These are phyloP conservation scores for Pyrocephalus nanus DNA, from an alignment of 2,797 vertebrate species.

Conservation along the genomic window DNA sequence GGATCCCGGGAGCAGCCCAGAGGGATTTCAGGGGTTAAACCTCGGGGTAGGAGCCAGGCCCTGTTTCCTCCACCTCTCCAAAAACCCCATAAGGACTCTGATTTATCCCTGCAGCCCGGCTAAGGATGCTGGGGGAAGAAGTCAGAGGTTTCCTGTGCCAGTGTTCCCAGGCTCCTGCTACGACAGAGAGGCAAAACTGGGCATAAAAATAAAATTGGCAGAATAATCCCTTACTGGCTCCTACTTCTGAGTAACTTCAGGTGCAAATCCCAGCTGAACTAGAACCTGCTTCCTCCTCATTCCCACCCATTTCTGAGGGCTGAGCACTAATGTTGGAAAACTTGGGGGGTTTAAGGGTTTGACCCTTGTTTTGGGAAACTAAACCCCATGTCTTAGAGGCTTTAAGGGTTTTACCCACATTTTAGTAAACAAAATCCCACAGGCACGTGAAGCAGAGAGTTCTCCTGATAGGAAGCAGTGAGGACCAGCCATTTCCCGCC, in stretches of 20 bases:
- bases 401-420: background rate
- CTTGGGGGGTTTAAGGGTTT: background rate
- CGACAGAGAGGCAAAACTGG: accelerated
- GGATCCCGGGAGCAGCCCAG: background rate
- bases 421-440: accelerated
- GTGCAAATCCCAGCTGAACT: background rate
- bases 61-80: background rate
- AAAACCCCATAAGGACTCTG: background rate
- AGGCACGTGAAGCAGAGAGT: accelerated
- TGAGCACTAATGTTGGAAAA: accelerated
- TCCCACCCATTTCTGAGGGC: accelerated
- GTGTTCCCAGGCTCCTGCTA: background rate
- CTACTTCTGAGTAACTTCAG: background rate
- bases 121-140: background rate
- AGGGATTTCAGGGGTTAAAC: background rate
- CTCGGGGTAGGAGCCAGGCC: accelerated
- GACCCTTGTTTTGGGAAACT: accelerated
- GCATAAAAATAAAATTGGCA: background rate
- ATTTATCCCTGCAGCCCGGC: accelerated
- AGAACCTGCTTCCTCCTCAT: background rate
- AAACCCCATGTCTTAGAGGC: background rate
- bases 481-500: background rate
- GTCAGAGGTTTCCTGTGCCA: accelerated
- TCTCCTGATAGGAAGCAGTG: accelerated
- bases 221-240: background rate